Evolutionary conservation across 2,797 vertebrate species (phyloP), one percentile per base, ranked within the genome.

Genomic region (Clarias laeviceps): DNA sequence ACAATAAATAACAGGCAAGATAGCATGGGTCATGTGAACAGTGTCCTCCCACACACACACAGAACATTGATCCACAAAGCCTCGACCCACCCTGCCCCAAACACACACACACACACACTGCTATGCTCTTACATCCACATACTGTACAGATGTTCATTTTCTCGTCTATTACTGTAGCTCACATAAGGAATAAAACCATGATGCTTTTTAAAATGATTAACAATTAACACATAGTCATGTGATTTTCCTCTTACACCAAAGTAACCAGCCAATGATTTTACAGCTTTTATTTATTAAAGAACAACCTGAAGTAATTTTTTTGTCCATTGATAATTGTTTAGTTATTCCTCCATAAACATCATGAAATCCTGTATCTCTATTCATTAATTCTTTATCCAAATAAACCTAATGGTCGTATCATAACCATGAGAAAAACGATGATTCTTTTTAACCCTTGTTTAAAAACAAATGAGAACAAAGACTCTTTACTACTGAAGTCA

Each of bases 31-130:
- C 64, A 45, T 61, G 65, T 72, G 50, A 40, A 18, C 61, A 69
- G 65, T 62, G 50, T 57, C 32, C 61, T 27, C 78, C 78, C 69
- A 85, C 84, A 73, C 74, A 69, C 78, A 81, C 56, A 74, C 68
- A 22, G 59, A 59, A 17, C 70, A 83, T 32, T 57, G 73, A 68
- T 78, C 64, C 45, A 40, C 50, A 70, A 57, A 57, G 24, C 29
- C 29, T 37, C 34, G 66, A 69, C 20, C 61, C 29, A 32, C 5
- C 6, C 27, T 14, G 37, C 40, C 32, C 18, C 37, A 80, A 61
- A 27, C 56, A 61, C 11, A 32, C 40, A 45, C 40, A 45, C 45
- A 45, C 45, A 45, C 45, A 45, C 45, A 45, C 40, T 9, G 40
- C 9, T 20, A 45, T 18, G 29, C 15, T 27, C n/a, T 22, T 20